Conservation (phyloP, 2,888 invertebrate genomes). For the Cataglyphis altisquamis region DNA sequence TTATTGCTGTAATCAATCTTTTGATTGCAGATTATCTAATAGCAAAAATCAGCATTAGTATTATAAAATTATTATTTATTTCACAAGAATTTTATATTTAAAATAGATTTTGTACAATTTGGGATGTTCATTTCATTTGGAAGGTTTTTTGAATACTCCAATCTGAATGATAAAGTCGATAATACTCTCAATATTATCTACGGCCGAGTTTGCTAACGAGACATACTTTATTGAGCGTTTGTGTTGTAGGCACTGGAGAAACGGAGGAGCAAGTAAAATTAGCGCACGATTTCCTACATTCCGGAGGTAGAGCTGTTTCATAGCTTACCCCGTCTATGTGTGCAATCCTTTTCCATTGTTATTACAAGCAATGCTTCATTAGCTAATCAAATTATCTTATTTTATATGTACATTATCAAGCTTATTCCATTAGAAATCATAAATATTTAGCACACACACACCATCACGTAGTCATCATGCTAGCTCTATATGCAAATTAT, state of each 20-base stretch:
- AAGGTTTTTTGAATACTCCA: neutral
- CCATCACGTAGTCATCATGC: neutral
- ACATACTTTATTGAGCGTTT: slow-evolving; percentile 66
- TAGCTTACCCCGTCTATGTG: slow-evolving; percentile 59
- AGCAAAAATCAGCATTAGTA: neutral
- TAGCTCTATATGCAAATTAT: neutral
- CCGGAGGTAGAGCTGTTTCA: slow-evolving; percentile 88
- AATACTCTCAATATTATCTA: neutral
- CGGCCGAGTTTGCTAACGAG: neutral
- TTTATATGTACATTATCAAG: neutral
- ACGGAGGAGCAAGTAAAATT: slow-evolving; percentile 94
- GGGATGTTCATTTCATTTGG: neutral
- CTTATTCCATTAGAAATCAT: neutral
- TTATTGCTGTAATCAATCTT: neutral
- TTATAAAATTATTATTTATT: neutral
- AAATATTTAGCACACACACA: neutral
- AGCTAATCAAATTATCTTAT: neutral
- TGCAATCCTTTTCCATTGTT: neutral
- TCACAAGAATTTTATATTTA: neutral
- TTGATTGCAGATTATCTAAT: neutral
- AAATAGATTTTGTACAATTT: neutral
- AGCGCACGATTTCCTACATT: slow-evolving; percentile 95
- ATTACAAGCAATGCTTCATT: slow-evolving; percentile 11
- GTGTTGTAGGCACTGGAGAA: slow-evolving; percentile 90
- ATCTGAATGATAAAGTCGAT: neutral